Evolutionary conservation across 2,113 vertebrate genomes (phyloP).

Genomic region (Mirza zaza): DNA sequence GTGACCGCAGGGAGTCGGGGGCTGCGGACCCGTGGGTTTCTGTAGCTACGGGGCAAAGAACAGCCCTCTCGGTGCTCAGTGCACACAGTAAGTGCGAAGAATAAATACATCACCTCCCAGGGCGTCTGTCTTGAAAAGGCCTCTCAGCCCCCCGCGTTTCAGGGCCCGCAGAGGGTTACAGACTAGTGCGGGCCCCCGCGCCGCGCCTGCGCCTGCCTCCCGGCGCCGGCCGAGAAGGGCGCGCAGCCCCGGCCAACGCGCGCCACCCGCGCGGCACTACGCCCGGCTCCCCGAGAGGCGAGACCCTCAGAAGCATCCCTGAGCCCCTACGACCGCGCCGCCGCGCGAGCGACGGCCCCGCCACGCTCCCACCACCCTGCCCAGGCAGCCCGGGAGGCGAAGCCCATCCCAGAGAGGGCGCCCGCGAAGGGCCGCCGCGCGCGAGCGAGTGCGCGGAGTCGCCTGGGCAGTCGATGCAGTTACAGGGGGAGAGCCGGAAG

Average conservation of each 20-base stretch:
- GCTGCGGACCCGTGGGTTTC: neutral
- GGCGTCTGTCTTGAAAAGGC: slow-evolving; percentile 75
- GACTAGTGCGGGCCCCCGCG: neutral
- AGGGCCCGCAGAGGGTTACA: slow-evolving; percentile 58
- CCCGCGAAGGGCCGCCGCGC: too few relatives aligned
- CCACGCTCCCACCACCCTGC: neutral
- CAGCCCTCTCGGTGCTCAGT: slow-evolving; percentile 27
- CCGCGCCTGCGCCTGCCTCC: neutral
- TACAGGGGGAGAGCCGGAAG: neutral
- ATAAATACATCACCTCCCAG: slow-evolving; percentile 76
- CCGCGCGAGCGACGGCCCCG: fast-evolving
- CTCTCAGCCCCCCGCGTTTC: slow-evolving; percentile 74
- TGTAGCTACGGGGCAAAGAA: neutral
- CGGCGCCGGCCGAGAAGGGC: fast-evolving
- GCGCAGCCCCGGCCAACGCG: fast-evolving
- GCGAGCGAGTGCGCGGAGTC: fast-evolving
- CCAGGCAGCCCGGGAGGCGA: fast-evolving
- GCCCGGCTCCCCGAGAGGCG: neutral
- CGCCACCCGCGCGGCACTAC: neutral
- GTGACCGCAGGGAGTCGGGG: neutral
- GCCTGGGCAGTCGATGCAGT: neutral
- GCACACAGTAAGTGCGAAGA: slow-evolving; percentile 78
- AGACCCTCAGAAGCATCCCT: neutral
- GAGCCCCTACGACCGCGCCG: fast-evolving
- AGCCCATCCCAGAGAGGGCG: fast-evolving